Evolutionary conservation across 2,888 invertebrate species (phyloP), one percentile per base, ranked within the genome.

Genomic region (Eulithis testata): DNA sequence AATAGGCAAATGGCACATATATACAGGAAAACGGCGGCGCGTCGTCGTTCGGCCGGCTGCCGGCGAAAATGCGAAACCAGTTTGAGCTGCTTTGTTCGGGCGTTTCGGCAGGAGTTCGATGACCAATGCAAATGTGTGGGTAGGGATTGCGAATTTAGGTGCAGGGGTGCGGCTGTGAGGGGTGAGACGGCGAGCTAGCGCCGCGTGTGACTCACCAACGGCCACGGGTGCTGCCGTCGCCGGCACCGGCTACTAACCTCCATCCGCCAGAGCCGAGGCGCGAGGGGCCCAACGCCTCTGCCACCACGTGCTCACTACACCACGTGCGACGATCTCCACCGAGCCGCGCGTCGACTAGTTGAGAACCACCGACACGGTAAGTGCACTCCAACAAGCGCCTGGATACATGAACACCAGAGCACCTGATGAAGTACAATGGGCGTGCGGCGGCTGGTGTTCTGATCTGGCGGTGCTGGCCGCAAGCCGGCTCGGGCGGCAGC

Each of bases 351-450:
- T 75, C 70, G 66, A 64, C 73, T 68, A 73, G 94, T 84, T 74
- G 86, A 90, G 69, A 84, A 84, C 93, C 94, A 94, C 94, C 95
- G 95, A 91, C 97, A 97, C 96, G 97, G 97, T 97, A 97, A 97
- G 97, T 98, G 98, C 97, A 98, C 98, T 98, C 97, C 98, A 97
- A 97, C 97, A 98, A 97, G 97, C 97, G 97, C 97, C 98, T 97
- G 98, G 98, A 96, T 95, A 94, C 87, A 86, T 93, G 89, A 94
- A 94, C 95, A 97, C 98, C 98, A 98, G 98, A 98, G 98, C 98
- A 98, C 98, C 98, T 98, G 98, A 98, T 98, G 98, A 98, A 98
- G 98, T 98, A 98, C 98, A 98, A 98, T 97, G 96, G 97, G 97
- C 97, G 97, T 97, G 96, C 96, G 96, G 96, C 96, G 96, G 94